Base-by-base conservation (phyloP, 2,113 vertebrate species). In the Numenius arquata region DNA sequence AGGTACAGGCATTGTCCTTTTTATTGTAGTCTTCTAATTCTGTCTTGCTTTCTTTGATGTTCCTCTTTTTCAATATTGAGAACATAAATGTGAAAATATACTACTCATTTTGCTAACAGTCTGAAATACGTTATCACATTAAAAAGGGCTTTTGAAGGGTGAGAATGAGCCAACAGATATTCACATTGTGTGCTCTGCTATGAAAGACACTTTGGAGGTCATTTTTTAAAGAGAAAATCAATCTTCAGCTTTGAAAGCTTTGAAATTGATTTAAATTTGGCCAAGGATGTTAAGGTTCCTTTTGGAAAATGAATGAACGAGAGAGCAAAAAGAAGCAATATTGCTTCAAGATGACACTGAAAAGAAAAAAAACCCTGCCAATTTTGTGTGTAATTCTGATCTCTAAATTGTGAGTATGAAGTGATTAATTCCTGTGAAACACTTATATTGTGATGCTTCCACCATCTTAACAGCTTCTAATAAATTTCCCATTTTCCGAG, bases 141-240 rank as follows among this genome's bases (percentile, higher is more conserved):
- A 74, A 58, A 80, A 80, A 67, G 76, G 80, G 65, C 83, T 95
- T 96, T 84, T 92, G 86, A 87, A 95, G 65, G 86, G 38, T 94
- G 79, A 68, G 70, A 95, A 55, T 74, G 65, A 92, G 76, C 65
- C 59, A 95, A 90, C 55, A 73, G 62, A 85, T 65, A 90, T 68
- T 78, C 55, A 78, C 47, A 41, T 77, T 78, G 68, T 81, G 36
- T 89, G 72, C 47, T 92, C 18, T 77, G 30, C 52, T 86, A 12
- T 93, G 80, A 63, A 94, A 94, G 86, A 38, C 63, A 72, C 30
- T 62, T 87, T 72, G 52, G 68, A 95, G 73, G 68, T 92, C 5
- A 73, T 80, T 84, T 91, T 85, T 93, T 43, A 89, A 82, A 72
- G 27, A 76, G 53, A 85, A 91, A 79, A 91, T 93, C 74, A 34